phyloP scores from a whole-genome alignment of 2,888 invertebrate species.

The Agrochola lychnidis region DNA sequence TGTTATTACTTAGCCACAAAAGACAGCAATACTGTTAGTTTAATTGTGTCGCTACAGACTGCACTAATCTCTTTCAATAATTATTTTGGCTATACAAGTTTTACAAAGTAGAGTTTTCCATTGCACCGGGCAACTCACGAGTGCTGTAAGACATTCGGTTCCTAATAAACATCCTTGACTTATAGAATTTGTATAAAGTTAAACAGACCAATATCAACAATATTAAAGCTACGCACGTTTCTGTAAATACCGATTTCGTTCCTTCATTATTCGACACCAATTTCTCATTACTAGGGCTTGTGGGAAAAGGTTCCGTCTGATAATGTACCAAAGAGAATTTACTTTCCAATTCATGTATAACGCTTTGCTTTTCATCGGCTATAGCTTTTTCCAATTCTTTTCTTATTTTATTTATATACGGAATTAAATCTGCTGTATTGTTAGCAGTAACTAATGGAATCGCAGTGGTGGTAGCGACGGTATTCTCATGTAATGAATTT shows the following conservation, averaged over 20 bases:
- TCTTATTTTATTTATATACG: conserved; percentile 67
- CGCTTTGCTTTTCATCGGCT: conserved; percentile 65
- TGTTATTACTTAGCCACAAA: no score
- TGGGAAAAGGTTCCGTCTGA: conserved; percentile 31
- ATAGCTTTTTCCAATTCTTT: conserved; percentile 68
- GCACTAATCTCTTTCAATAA: neutral
- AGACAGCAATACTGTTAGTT: neutral
- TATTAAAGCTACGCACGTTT: conserved; percentile 72
- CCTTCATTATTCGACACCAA: conserved; percentile 50
- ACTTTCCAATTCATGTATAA: conserved; percentile 66
- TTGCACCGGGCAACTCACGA: conserved; percentile 70
- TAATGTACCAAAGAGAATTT: conserved; percentile 59
- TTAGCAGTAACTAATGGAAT: conserved; percentile 50
- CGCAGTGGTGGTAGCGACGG: conserved; percentile 1
- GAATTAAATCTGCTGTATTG: conserved; percentile 63
- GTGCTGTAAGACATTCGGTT: conserved; percentile 71
- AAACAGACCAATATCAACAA: conserved; percentile 71
- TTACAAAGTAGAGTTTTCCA: conserved; percentile 73
- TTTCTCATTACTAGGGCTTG: conserved; percentile 62
- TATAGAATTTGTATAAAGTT: conserved; percentile 71
- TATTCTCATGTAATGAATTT: conserved; percentile 33
- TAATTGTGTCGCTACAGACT: neutral
- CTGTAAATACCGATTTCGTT: conserved; percentile 65
- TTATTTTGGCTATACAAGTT: neutral
- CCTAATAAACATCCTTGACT: conserved; percentile 68